A percentile compares a stretch with the other conserved stretches of the same genome.
Evolutionary conservation across 1,140 invertebrate genomes (phyloP).

Genomic region (Ips nitidus): DNA sequence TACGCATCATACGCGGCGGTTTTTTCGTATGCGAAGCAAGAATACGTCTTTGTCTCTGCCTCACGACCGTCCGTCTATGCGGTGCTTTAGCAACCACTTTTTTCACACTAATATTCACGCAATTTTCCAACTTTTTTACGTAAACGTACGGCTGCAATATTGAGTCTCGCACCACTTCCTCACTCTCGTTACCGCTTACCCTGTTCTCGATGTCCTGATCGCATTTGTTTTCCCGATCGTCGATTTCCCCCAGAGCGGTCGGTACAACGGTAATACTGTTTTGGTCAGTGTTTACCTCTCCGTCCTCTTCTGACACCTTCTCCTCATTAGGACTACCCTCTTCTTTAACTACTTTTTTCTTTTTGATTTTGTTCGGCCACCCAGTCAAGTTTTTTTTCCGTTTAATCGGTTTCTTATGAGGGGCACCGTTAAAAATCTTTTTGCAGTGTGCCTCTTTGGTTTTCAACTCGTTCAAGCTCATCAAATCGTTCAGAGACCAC

Average conservation of each 20-base stretch:
- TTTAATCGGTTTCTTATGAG: slow-evolving; percentile 41
- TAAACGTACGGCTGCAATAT: slow-evolving; percentile 47
- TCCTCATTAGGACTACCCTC: slow-evolving; percentile 24
- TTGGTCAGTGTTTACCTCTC: slow-evolving; percentile 22
- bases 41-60: slow-evolving; percentile 40
- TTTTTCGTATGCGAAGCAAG: slow-evolving; percentile 42
- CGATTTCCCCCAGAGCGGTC: slow-evolving; percentile 23
- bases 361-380: slow-evolving; percentile 61
- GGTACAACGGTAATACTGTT: slow-evolving; percentile 31
- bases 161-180: slow-evolving; percentile 38
- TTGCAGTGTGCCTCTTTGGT: slow-evolving; percentile 33
- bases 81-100: slow-evolving; percentile 18
- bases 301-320: slow-evolving; percentile 35
- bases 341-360: slow-evolving; percentile 37
- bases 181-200: slow-evolving; percentile 38
- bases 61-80: slow-evolving; percentile 39
- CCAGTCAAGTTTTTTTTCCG: slow-evolving; percentile 60
- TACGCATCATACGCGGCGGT: slow-evolving; percentile 47
- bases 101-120: slow-evolving; percentile 18
- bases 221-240: slow-evolving; percentile 28
- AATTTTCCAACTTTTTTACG: slow-evolving; percentile 47
- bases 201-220: slow-evolving; percentile 28
- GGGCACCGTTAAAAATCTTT: slow-evolving; percentile 36
- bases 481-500: slow-evolving; percentile 39
- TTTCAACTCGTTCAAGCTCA: slow-evolving; percentile 41